Conservation (phyloP, 2,113 vertebrate genomes). For the Vireo altiloquus region DNA sequence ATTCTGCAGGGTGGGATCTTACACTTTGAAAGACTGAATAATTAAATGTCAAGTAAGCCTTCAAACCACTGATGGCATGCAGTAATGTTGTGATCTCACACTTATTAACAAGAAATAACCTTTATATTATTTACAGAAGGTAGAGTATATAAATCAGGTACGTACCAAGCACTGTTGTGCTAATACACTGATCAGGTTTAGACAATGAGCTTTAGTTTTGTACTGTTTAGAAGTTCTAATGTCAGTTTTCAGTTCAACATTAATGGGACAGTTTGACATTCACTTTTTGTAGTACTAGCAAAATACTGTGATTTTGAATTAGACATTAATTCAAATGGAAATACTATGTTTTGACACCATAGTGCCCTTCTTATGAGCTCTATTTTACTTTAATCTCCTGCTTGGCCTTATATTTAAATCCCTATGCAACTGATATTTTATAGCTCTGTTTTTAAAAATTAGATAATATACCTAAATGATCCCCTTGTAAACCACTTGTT, state of each 20-base stretch:
- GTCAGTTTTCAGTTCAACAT: constrained; percentile 70
- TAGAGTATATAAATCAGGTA: constrained; percentile 78
- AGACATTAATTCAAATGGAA: constrained; percentile 71
- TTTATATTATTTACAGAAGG: constrained; percentile 71
- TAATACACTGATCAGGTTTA: constrained; percentile 75
- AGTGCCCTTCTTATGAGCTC: constrained; percentile 75
- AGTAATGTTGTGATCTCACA: constrained; percentile 55
- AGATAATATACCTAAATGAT: constrained; percentile 64
- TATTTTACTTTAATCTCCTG: constrained; percentile 72
- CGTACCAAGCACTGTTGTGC: constrained; percentile 76
- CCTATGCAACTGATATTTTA: constrained; percentile 82
- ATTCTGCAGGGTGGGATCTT: constrained; percentile 80
- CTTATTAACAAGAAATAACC: constrained; percentile 65
- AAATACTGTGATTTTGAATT: constrained; percentile 82
- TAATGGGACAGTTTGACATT: constrained; percentile 68
- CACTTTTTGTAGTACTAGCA: constrained; percentile 77
- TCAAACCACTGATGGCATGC: constrained; percentile 45
- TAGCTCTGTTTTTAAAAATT: constrained; percentile 70
- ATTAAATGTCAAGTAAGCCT: constrained; percentile 57
- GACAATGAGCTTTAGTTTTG: constrained; percentile 66
- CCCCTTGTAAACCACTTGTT: constrained; percentile 67
- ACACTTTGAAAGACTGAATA: constrained; percentile 62
- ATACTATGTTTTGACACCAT: constrained; percentile 74
- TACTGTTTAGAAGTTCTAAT: constrained; percentile 65
- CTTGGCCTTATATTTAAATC: constrained; percentile 84